Evolutionary conservation across 2,888 invertebrate genomes (phyloP), one percentile per base, ranked within the genome.

Genomic region (Dorcus parallelipipedus): DNA sequence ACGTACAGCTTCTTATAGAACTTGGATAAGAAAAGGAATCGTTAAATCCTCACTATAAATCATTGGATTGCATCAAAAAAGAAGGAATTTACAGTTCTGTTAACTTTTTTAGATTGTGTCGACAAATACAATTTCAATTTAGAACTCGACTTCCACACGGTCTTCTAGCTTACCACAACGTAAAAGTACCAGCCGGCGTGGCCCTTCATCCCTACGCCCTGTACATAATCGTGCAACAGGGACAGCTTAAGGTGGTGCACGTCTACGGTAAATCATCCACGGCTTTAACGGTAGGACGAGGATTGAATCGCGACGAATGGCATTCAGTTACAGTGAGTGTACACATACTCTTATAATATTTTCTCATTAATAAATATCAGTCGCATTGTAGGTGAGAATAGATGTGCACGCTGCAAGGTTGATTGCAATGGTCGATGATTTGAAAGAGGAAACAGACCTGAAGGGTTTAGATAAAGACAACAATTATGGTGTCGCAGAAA

Each of bases 171-270:
- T 95, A 94, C 76, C 94, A 95, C 77, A 93, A 94, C 73, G 93
- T 94, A 23, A 92, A 93, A 76, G 91, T 93, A 75, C 92, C 92
- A 5, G 86, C 89, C 53, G 88, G 89, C 60, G 80, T 84, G 57
- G 84, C 86, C 71, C 84, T 94, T 75, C 91, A 92, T 69, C 93
- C 93, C 0, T 95, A 95, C 73, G 95, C 95, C 49, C 80, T 95
- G 17, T 95, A 95, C 76, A 90, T 95, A 40, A 94, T 94, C 71
- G 91, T 95, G 20, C 93, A 94, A 76, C 94, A 94, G 74, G 95
- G 94, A 14, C 92, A 93, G 78, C 80, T 95, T 14, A 94, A 94
- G 83, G 92, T 95, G 56, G 93, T 94, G 7, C 94, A 95, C 75
- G 93, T 94, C 26, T 94, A 93, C 74, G 93, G 93, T 3, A 93